Evolutionary conservation across 2,797 vertebrate genomes (phyloP), one percentile per base, ranked within the genome.

Genomic region (Catamblyrhynchus diadema): DNA sequence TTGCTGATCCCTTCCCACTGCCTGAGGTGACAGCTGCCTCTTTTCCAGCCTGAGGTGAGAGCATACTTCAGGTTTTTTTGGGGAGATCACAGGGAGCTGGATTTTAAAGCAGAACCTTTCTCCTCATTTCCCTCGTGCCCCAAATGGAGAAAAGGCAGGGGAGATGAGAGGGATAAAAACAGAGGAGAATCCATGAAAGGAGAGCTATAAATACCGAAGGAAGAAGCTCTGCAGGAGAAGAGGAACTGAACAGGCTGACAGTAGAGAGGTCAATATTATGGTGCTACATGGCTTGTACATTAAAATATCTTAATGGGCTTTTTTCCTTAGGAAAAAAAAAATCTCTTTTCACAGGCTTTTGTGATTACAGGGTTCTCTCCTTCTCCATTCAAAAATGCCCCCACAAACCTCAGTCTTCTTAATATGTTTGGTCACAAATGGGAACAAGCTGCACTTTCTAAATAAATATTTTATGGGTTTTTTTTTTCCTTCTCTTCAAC

Each of bases 381-480:
- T 71, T n/a, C 73, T 57, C 53, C 90, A 81, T 66, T 85, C 72
- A 70, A 72, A 95, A 95, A 85, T 66, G 77, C 48, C 47, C 80
- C 81, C 84, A 78, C 93, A 87, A 91, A 95, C 88, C 77, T 94
- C 75, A 61, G 22, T 67, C 71, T 78, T 92, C 78, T 59, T 86
- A 87, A 96, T 96, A 96, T 51, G 62, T 84, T 90, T 83, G 69
- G 22, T 91, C 91, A 77, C 62, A 95, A 97, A 97, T 93, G 60
- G 81, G 81, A 97, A 95, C 90, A 97, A 96, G 93, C 83, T 96
- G 94, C 85, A 93, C 74, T 92, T 91, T 89, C 87, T 90, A 92
- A 94, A 96, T 91, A 93, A 94, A 90, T 93, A 84, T 90, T 93
- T 91, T 92, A 74, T 51, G 47, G 64, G 16, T 0, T 1, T 3